Conservation (phyloP, 2,113 vertebrate species). For the Leucoraja erinaceus region DNA sequence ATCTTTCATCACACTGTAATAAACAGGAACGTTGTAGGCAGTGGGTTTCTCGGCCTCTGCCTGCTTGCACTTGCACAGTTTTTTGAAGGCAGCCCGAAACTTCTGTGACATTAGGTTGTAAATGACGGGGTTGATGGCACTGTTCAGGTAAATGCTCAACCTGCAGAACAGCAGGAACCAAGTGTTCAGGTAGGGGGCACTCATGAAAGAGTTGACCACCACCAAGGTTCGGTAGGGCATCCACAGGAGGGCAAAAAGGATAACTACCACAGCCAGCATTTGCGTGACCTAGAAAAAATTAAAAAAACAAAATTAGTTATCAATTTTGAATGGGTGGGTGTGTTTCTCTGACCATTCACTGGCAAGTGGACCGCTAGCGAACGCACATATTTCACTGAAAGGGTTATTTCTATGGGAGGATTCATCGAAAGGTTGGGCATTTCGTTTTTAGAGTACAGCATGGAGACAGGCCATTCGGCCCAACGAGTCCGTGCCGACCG, state of each 20-base stretch:
- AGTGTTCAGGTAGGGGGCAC: conserved; percentile 65
- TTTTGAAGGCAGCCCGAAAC: conserved; percentile 68
- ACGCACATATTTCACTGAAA: not conserved
- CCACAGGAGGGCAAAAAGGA: conserved; percentile 74
- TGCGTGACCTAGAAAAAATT: conserved; percentile 65
- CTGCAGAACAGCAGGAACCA: conserved; percentile 79
- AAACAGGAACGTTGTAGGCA: conserved; percentile 48
- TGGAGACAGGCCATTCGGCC: too few relatives aligned
- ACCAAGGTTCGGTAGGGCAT: conserved; percentile 73
- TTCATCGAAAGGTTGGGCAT: not conserved
- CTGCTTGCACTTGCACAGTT: conserved; percentile 59
- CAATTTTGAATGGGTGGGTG: not conserved
- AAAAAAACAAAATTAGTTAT: not conserved
- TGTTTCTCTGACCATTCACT: not conserved
- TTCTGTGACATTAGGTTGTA: conserved; percentile 81
- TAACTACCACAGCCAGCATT: conserved; percentile 74
- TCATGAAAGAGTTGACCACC: conserved; percentile 76
- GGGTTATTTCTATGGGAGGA: too few relatives aligned
- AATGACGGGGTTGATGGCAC: conserved; percentile 72
- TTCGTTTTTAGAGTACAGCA: too few relatives aligned
- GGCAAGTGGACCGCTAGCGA: not conserved
- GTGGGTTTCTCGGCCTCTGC: conserved; percentile 42
- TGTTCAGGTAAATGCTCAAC: conserved; percentile 75
- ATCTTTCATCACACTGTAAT: conserved; percentile 61
- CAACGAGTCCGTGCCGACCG: too few relatives aligned